Base-by-base conservation (phyloP, 2,113 vertebrate species). In the Jacana jacana region DNA sequence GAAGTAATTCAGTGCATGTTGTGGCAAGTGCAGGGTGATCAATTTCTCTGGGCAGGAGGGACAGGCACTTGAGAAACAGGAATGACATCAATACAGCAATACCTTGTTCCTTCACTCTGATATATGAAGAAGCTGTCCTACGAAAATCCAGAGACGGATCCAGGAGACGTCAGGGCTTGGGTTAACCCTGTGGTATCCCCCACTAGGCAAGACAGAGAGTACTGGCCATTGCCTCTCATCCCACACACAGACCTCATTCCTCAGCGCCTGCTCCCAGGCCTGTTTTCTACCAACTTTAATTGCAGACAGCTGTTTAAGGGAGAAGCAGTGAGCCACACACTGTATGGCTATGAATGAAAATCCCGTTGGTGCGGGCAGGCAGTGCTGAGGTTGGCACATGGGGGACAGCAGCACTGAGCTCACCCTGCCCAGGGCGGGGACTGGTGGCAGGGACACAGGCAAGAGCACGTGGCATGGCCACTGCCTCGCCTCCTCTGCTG, bases 41-140 rank as follows among this genome's bases (percentile, higher is more conserved):
- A 44, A 3, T 63, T 12, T 51, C n/a, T 16, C 17, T 0, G 0
- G 23, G 18, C 52, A 57, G 42, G n/a, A 80, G 17, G n/a, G 39
- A 77, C 22, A 46, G 61, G 76, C 22, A 52, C 80, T 13, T 8
- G 23, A 70, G 27, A 15, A 73, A 77, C 4, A 13, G 58, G 31
- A 86, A 49, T n/a, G 23, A 31, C 1, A 2, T 19, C 27, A 55
- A 17, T 3, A 46, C 4, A 64, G 58, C 25, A 55, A 69, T 27
- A 31, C 25, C 14, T 55, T 0, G 0, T 51, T 85, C 71, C 71
- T 80, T 44, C 76, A 35, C 24, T 63, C 30, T 66, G 22, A 39
- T 19, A 30, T 2, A 60, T 7, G 10, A 30, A 72, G 39, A 68
- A 42, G 24, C 12, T 37, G 14, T n/a, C 80, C 49, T 11, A 72